These are phyloP conservation scores for Speoplatyrhinus poulsoni DNA, from an alignment of 2,113 vertebrate genomes.

Conservation along the genomic window DNA sequence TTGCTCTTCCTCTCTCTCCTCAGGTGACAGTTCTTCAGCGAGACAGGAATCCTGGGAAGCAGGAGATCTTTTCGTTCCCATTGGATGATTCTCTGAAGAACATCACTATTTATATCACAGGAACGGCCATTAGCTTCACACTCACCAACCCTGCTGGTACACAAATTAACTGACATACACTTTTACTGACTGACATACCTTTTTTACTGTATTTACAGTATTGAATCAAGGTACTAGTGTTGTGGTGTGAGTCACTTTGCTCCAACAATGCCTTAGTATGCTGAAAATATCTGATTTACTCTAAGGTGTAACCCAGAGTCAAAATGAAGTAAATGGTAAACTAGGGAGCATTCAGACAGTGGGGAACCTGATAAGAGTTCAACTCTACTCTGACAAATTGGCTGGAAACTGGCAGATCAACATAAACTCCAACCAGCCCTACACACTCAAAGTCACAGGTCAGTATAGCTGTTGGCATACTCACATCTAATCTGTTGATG, in stretches of 20 bases:
- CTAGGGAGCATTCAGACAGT: slow-evolving; percentile 62
- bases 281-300: not conserved
- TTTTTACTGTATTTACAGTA: not conserved
- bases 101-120: slow-evolving; percentile 72
- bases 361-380: slow-evolving; percentile 69
- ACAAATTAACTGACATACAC: not conserved
- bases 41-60: slow-evolving; percentile 47
- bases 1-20: slow-evolving; percentile 1
- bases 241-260: not conserved
- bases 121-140: slow-evolving; percentile 54
- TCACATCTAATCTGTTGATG: not conserved
- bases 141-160: slow-evolving; percentile 66
- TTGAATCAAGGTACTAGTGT: not conserved
- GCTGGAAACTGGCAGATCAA: slow-evolving; percentile 64
- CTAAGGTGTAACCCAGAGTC: slow-evolving; percentile 60
- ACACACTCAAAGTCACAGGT: slow-evolving; percentile 76
- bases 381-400: slow-evolving; percentile 35
- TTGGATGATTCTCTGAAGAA: slow-evolving; percentile 70
- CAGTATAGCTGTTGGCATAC: slow-evolving; percentile 4
- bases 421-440: slow-evolving; percentile 52
- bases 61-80: slow-evolving; percentile 62
- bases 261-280: not conserved
- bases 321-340: slow-evolving; percentile 43
- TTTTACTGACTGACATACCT: not conserved
- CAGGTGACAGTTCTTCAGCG: slow-evolving; percentile 74